These are phyloP conservation scores for Diuraphis noxia DNA, from an alignment of 1,140 invertebrate genomes.

Conservation along the genomic window DNA sequence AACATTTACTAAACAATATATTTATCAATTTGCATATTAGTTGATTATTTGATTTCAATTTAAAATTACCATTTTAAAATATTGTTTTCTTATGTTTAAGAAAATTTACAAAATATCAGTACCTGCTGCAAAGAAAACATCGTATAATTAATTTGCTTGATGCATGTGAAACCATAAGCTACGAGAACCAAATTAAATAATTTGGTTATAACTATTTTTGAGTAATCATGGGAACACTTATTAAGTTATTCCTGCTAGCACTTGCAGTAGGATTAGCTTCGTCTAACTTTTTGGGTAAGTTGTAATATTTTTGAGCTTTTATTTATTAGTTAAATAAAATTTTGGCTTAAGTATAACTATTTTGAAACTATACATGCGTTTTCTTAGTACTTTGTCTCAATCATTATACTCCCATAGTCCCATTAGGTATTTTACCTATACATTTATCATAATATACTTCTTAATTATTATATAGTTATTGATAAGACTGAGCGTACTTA, in stretches of 20 bases:
- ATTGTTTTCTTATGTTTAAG: neutral
- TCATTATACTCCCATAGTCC: neutral
- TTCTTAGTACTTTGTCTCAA: neutral
- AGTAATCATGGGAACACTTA: conserved; percentile 17
- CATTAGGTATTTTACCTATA: neutral
- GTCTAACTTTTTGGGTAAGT: neutral
- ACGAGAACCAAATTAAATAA: neutral
- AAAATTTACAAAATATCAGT: no score
- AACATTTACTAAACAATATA: neutral
- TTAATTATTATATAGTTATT: no score
- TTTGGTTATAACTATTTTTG: neutral
- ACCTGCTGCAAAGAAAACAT: neutral
- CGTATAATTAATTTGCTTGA: neutral
- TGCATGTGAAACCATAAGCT: neutral
- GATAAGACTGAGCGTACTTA: no score
- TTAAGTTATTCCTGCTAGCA: neutral
- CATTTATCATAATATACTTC: no score
- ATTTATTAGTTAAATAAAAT: neutral
- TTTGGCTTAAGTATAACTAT: neutral
- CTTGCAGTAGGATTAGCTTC: neutral
- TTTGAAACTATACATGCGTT: neutral
- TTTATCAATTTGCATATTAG: neutral
- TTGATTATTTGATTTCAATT: neutral
- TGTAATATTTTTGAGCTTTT: neutral
- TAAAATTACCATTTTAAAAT: neutral